Evolutionary conservation across 2,888 invertebrate species (phyloP).

Genomic region (Arctia plantaginis): DNA sequence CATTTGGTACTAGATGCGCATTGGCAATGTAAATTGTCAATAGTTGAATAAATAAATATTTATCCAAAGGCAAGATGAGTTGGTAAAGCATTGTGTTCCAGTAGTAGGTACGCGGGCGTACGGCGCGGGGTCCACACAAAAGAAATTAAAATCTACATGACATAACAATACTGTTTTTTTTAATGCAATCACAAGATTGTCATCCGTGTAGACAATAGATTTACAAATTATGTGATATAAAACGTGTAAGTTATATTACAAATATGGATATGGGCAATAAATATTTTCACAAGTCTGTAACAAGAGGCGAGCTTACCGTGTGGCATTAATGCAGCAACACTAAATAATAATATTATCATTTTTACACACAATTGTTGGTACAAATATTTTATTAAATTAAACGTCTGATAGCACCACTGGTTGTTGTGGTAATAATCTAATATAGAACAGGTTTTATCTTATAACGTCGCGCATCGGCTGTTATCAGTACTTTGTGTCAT

Average conservation of each 20-base stretch:
- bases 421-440: constrained; percentile 75
- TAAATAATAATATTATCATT: constrained; percentile 68
- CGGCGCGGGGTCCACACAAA: constrained; percentile 61
- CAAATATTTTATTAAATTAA: constrained; percentile 49
- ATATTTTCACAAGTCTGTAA: neutral
- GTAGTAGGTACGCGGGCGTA: constrained; percentile 62
- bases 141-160: constrained; percentile 64
- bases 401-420: constrained; percentile 55
- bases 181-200: constrained; percentile 46
- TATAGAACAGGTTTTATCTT: constrained; percentile 69
- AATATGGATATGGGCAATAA: neutral
- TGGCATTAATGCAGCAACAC: constrained; percentile 62
- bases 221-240: constrained; percentile 31
- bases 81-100: constrained; percentile 69
- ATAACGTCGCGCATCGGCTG: constrained; percentile 48
- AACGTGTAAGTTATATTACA: constrained; percentile 1
- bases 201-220: constrained; percentile 41
- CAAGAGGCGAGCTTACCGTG: constrained; percentile 65
- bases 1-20: constrained; percentile 63
- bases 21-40: constrained; percentile 85
- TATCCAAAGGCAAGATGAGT: constrained; percentile 81
- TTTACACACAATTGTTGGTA: constrained; percentile 45
- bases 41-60: constrained; percentile 84
- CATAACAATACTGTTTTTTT: constrained; percentile 59
- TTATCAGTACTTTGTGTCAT: constrained; percentile 74